Evolutionary conservation across 2,888 invertebrate species (phyloP).

Genomic region (Cryptocheilus praepositus): DNA sequence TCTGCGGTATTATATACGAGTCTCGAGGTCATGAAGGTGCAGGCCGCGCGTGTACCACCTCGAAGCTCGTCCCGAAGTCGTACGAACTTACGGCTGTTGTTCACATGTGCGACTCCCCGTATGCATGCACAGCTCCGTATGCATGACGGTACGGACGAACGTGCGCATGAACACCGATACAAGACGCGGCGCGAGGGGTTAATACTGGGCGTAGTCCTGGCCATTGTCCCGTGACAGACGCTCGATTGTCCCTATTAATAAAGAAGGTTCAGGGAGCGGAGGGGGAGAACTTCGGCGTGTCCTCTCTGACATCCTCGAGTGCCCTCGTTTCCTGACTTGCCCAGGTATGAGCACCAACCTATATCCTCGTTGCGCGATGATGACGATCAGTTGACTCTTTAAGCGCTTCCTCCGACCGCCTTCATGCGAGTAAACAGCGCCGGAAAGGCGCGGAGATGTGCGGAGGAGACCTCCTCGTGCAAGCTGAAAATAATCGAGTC

Average conservation of each 20-base stretch:
- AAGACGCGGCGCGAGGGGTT: slow-evolving; percentile 32
- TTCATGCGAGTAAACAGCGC: slow-evolving; percentile 46
- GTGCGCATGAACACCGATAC: slow-evolving; percentile 13
- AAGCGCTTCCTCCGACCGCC: slow-evolving; percentile 46
- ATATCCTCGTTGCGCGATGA: slow-evolving; percentile 45
- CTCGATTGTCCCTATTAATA: slow-evolving; percentile 68
- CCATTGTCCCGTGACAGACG: slow-evolving; percentile 65
- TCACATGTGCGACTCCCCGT: slow-evolving; percentile 9
- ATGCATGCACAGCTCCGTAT: not conserved
- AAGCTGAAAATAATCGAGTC: slow-evolving; percentile 45
- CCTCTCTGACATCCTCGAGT: slow-evolving; percentile 65
- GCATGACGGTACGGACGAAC: not conserved
- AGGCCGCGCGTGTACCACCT: slow-evolving; percentile 39
- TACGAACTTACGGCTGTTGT: slow-evolving; percentile 28
- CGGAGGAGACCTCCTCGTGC: slow-evolving; percentile 29
- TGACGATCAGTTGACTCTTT: slow-evolving; percentile 37
- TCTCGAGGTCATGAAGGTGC: slow-evolving; percentile 33
- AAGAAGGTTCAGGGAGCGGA: slow-evolving; percentile 38
- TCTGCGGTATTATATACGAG: slow-evolving; percentile 37
- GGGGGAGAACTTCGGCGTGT: slow-evolving; percentile 36
- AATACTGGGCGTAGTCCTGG: slow-evolving; percentile 61
- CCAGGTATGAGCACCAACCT: slow-evolving; percentile 54
- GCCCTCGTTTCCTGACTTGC: slow-evolving; percentile 72
- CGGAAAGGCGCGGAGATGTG: slow-evolving; percentile 58
- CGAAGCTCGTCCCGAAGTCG: slow-evolving; percentile 38